phyloP scores from a whole-genome alignment of 1,140 invertebrate genomes.

The Doryteuthis pealeii region DNA sequence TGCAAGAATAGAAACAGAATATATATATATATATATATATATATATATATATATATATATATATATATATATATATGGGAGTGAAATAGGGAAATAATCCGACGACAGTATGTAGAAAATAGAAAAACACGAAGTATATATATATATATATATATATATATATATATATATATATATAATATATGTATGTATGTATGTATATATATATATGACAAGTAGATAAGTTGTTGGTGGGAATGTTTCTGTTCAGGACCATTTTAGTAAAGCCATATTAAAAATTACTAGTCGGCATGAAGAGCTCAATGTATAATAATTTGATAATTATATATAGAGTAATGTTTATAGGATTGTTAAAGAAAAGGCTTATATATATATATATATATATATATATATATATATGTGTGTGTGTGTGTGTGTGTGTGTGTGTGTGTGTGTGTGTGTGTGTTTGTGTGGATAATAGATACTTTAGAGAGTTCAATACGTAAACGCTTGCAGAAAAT shows the following conservation, averaged over 20 bases:
- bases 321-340: too few relatives aligned
- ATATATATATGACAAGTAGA: background rate
- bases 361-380: too few relatives aligned
- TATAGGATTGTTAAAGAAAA: too few relatives aligned
- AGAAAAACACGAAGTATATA: background rate
- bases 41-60: background rate
- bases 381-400: background rate
- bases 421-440: background rate
- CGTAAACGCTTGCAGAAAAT: background rate
- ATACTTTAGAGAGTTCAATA: background rate
- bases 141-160: background rate
- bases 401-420: background rate
- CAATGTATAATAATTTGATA: too few relatives aligned
- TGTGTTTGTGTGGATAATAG: background rate
- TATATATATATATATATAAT: background rate
- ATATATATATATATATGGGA: background rate
- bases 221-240: background rate
- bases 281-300: too few relatives aligned
- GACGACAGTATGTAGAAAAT: background rate
- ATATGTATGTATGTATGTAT: background rate
- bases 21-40: slow-evolving; percentile 2
- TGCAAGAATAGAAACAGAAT: background rate
- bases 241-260: background rate
- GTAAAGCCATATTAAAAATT: too few relatives aligned
- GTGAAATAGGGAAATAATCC: too few relatives aligned